phyloP scores from a whole-genome alignment of 2,888 invertebrate species.

The Amblyjoppa proteus region DNA sequence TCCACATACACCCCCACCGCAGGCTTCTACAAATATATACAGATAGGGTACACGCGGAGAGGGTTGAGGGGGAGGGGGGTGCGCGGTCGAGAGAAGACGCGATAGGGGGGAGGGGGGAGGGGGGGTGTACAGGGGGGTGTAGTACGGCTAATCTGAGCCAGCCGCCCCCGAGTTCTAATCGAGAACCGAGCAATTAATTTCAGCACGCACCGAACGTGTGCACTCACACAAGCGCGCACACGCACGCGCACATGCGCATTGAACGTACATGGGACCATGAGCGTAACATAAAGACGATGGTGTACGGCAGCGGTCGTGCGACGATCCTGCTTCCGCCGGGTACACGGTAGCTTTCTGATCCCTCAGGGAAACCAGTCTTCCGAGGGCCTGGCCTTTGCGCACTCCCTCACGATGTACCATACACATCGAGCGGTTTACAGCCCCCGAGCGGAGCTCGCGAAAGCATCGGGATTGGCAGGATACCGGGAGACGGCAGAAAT shows the following conservation, averaged over 20 bases:
- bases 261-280: neutral
- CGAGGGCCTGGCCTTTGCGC: constrained; percentile 9
- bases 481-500: neutral
- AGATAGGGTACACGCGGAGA: neutral
- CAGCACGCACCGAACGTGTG: constrained; percentile 73
- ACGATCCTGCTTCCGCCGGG: neutral
- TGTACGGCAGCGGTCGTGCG: neutral
- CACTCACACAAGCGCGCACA: neutral
- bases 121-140: constrained; percentile 20
- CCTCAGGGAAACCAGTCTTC: constrained; percentile 49
- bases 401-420: constrained; percentile 52
- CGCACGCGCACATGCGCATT: neutral
- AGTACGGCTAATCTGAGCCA: constrained; percentile 75
- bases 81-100: neutral
- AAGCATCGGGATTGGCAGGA: neutral
- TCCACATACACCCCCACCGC: too few relatives aligned
- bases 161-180: constrained; percentile 76
- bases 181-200: constrained; percentile 82
- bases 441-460: neutral
- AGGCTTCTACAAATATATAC: neutral
- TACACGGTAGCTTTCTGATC: constrained; percentile 27
- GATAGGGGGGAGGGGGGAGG: constrained; percentile 22
- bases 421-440: constrained; percentile 10
- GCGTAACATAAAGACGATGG: neutral
- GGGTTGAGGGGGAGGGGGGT: neutral